Base-by-base conservation (phyloP, 2,113 vertebrate species). In the Patagioenas fasciata region DNA sequence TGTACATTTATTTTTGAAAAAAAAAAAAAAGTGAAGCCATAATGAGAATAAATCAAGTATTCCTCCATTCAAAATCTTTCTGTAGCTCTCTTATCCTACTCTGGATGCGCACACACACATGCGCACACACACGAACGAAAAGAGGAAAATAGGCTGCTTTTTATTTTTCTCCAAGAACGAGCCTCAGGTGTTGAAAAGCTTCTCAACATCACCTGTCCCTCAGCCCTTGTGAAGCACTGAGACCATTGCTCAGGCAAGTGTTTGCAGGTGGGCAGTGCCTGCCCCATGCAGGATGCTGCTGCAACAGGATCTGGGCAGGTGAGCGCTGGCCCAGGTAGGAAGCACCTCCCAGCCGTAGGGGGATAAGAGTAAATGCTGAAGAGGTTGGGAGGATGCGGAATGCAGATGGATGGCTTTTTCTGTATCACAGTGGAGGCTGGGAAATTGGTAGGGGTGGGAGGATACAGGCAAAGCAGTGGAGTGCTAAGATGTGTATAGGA, bases 241-340 rank as follows among this genome's bases (percentile, higher is more conserved):
- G 57, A 11, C 3, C 13, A 3, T 7, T 20, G 34, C 42, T 56
- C 3, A 13, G 60, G 23, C 34, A 34, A 58, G 15, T 11, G 2
- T 20, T 56, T 14, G 53, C 16, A 51, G 67, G 61, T 36, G 60
- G 58, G 47, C 51, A 69, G 16, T 2, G 12, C 8, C 0, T 29
- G n/a, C 5, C 13, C 7, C 0, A 0, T 15, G 23, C 53, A 42
- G 61, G 38, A 2, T 34, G 14, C 32, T 80, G 54, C 72, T 50
- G 26, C 2, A 1, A 2, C 44, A 56, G 58, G 17, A 34, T 56
- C 53, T 3, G 6, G 36, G n/a, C 50, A n/a, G 38, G 40, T 31
- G 51, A 61, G 47, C 40, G 7, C 13, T 51, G 23, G 10, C 21
- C 24, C 48, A 18, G n/a, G 16, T 26, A 50, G 21, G n/a, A 87